Evolutionary conservation across 2,113 vertebrate genomes (phyloP), one percentile per base, ranked within the genome.

Genomic region (Oenanthe melanoleuca): DNA sequence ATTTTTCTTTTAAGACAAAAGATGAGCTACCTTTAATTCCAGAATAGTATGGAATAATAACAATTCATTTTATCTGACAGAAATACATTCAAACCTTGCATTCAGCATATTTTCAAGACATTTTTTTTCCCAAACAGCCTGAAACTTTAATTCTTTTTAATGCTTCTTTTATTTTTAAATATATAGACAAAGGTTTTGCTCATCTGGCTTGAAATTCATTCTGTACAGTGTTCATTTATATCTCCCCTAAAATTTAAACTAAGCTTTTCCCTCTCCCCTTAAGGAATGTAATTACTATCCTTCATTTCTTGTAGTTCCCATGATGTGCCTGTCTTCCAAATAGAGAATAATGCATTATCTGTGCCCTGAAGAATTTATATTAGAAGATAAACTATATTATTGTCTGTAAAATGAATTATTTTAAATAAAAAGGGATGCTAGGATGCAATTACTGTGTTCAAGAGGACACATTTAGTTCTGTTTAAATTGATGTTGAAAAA

Each of bases 401-500:
- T 87, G 38, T 59, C 74, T 72, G 42, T 77, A 95, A 95, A 93
- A 88, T 87, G 65, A 92, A 91, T 92, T 93, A 91, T 87, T 93
- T 92, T 72, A 91, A 92, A 87, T 88, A 80, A 83, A 83, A 91
- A 92, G 69, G 45, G 38, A 93, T 88, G 73, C 61, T 91, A 72
- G 57, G 47, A 91, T 96, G 73, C 91, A 92, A 90, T 96, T 93
- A 92, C 33, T 73, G 15, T 33, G 11, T 96, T 95, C 80, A 92
- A 89, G 77, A 86, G 75, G 77, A 92, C 80, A 84, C 78, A 91
- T 87, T 89, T 94, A 93, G 70, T 80, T 95, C 61, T 82, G 28
- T 92, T 93, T 82, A 95, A 95, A 96, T 25, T 72, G 73, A 96
- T 89, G 78, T 60, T 79, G 80, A 95, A 94, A 93, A 95, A 92